Evolutionary conservation across 2,113 vertebrate species (phyloP).

Genomic region (Ophthalmolycus amberensis): DNA sequence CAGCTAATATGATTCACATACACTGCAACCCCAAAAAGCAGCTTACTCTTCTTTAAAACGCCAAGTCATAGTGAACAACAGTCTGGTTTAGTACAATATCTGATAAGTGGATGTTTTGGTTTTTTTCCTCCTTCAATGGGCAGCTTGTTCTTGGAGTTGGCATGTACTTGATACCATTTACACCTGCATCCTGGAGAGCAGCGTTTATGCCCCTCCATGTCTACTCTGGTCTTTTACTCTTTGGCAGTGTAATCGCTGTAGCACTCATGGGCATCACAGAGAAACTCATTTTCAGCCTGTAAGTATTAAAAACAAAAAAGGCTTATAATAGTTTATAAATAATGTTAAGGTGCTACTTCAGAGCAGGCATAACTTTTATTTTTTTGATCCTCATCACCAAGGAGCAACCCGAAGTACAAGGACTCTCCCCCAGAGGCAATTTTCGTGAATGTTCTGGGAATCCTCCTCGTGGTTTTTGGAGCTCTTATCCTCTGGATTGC

Average conservation of each 20-base stretch:
- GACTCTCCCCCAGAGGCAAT: constrained; percentile 88
- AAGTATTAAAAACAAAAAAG: constrained; percentile 78
- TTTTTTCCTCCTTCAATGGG: constrained; percentile 63
- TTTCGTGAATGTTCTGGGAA: constrained; percentile 90
- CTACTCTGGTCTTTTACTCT: constrained; percentile 91
- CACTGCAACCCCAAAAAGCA: not conserved
- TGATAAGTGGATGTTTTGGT: not conserved
- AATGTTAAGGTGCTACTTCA: not conserved
- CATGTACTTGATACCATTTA: constrained; percentile 90
- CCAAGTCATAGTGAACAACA: constrained; percentile 14
- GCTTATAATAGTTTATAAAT: not conserved
- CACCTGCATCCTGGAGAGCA: constrained; percentile 84
- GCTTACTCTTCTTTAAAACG: not conserved
- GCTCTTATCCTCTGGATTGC: constrained; percentile 90
- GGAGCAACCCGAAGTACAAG: constrained; percentile 83
- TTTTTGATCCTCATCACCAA: constrained; percentile 43
- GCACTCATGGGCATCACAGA: constrained; percentile 95
- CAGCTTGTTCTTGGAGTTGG: constrained; percentile 90
- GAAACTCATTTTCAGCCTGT: constrained; percentile 93
- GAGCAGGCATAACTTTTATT: not conserved
- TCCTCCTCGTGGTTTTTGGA: constrained; percentile 89
- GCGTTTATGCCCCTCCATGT: constrained; percentile 90
- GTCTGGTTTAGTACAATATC: constrained; percentile 6
- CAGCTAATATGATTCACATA: not conserved
- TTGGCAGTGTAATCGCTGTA: constrained; percentile 87